Evolutionary conservation across 2,888 invertebrate species (phyloP).

Genomic region (Geotrupes spiniger): DNA sequence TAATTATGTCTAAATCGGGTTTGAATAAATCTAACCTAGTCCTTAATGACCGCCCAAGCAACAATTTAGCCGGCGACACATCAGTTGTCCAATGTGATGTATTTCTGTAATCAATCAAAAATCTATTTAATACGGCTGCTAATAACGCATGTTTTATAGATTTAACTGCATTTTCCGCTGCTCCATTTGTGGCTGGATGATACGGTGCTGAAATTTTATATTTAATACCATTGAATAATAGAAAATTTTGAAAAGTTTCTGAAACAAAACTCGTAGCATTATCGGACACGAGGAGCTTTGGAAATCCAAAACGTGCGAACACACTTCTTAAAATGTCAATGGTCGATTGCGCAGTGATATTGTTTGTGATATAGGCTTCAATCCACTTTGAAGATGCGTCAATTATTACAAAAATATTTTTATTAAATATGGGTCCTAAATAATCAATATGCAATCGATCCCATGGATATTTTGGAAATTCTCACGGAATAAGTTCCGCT

Average conservation of each 20-base stretch:
- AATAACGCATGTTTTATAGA: constrained; percentile 25
- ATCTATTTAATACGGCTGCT: constrained; percentile 12
- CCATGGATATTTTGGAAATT: constrained; percentile 29
- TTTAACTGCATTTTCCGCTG: constrained; percentile 24
- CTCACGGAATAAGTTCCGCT: constrained; percentile 25
- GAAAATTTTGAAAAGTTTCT: constrained; percentile 26
- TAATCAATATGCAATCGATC: constrained; percentile 32
- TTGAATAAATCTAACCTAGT: no score
- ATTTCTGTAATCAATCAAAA: constrained; percentile 25
- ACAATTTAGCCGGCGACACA: no score
- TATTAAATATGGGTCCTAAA: constrained; percentile 27
- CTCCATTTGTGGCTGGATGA: constrained; percentile 25
- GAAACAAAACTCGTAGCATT: constrained; percentile 33
- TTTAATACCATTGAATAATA: constrained; percentile 18
- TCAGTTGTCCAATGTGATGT: no score
- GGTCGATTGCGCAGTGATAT: constrained; percentile 21
- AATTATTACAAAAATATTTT: constrained; percentile 28
- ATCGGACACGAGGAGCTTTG: constrained; percentile 31
- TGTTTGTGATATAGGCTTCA: constrained; percentile 27
- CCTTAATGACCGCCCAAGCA: no score
- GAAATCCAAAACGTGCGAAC: constrained; percentile 35
- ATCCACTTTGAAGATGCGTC: constrained; percentile 26
- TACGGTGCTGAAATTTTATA: constrained; percentile 18
- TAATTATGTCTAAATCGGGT: no score
- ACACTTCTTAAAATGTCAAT: constrained; percentile 20